phyloP scores from a whole-genome alignment of 2,797 vertebrate genomes.

The Podarcis siculus region DNA sequence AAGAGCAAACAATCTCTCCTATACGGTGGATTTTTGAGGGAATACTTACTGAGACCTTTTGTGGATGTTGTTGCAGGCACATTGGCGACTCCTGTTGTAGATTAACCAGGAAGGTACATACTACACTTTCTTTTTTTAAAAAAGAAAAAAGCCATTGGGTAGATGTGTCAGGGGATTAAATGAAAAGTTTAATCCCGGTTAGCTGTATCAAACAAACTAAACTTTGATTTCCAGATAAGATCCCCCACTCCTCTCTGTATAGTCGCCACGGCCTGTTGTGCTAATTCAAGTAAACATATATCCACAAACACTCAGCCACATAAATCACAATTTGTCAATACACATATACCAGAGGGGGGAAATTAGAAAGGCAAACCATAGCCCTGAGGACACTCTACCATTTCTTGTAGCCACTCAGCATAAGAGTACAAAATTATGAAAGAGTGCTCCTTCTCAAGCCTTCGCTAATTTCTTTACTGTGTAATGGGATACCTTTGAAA shows the following conservation, averaged over 20 bases:
- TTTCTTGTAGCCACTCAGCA: neutral
- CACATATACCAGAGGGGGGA: neutral
- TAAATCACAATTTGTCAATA: constrained; percentile 13
- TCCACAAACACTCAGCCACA: neutral
- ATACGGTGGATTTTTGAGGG: too few species aligned
- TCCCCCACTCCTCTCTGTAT: too few species aligned
- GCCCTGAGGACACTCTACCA: neutral
- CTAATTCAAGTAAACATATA: neutral
- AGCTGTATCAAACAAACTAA: neutral
- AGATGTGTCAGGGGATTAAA: neutral
- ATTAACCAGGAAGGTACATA: neutral
- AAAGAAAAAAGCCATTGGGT: neutral
- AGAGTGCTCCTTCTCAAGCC: neutral
- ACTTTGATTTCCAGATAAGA: neutral
- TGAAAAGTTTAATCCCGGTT: neutral
- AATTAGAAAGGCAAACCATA: constrained; percentile 4
- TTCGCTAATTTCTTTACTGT: neutral
- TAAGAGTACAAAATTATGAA: neutral
- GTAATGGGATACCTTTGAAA: constrained; percentile 29
- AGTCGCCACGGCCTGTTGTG: neutral
- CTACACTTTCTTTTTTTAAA: neutral
- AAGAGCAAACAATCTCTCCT: too few species aligned
- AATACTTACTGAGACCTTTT: too few species aligned
- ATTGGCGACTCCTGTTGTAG: neutral
- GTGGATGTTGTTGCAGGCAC: too few species aligned